A percentile compares a stretch with the other conserved stretches of the same genome.
Conservation (phyloP, 2,113 vertebrate species). For the Glaucomys volans region DNA sequence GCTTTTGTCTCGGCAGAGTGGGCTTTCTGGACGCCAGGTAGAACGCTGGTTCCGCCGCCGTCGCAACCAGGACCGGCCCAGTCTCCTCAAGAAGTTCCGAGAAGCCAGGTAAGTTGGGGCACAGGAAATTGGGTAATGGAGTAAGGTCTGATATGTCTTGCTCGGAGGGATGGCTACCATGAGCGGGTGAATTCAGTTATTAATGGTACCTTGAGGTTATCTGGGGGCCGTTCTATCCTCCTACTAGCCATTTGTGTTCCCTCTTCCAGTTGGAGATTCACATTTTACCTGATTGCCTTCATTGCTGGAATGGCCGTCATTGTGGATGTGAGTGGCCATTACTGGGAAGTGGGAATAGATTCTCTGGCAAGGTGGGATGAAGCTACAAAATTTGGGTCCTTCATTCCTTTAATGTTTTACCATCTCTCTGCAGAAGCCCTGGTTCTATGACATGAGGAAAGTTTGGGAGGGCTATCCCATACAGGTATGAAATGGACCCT, state of each 20-base stretch:
- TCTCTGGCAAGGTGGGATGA: background rate
- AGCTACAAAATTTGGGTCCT: background rate
- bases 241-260: constrained; percentile 78
- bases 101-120: constrained; percentile 91
- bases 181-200: background rate
- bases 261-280: constrained; percentile 97
- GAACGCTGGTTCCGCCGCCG: constrained; percentile 96
- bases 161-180: background rate
- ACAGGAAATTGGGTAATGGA: background rate
- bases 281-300: constrained; percentile 97
- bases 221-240: background rate
- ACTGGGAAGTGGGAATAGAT: background rate
- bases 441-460: constrained; percentile 95
- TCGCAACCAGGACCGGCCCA: constrained; percentile 94
- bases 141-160: background rate
- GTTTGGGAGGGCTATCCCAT: constrained; percentile 96
- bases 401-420: background rate
- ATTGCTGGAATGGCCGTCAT: constrained; percentile 95
- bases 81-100: constrained; percentile 95
- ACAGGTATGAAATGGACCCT: constrained; percentile 87
- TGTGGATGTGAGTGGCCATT: constrained; percentile 92
- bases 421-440: constrained; percentile 92
- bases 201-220: background rate
- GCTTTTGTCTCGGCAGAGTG: constrained; percentile 82
- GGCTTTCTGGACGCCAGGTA: constrained; percentile 86